A percentile compares a stretch with the other conserved stretches of the same genome.
Evolutionary conservation across 2,888 invertebrate species (phyloP).

Genomic region (Leucoptera coffeella): DNA sequence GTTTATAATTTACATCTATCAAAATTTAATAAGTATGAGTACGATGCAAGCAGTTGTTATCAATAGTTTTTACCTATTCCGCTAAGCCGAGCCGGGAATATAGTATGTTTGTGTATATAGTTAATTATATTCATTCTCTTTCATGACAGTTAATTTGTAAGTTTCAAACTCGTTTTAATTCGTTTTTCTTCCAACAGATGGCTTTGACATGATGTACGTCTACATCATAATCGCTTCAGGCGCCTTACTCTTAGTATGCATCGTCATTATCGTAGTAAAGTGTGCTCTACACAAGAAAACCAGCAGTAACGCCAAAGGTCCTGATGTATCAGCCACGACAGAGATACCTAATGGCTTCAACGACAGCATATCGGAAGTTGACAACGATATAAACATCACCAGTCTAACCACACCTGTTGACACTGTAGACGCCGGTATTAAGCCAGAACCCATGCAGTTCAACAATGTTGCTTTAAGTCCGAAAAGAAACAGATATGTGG

Average conservation of each 20-base stretch:
- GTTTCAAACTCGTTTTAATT: too few species aligned
- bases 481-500: slow-evolving; percentile 44
- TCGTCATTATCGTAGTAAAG: slow-evolving; percentile 64
- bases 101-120: too few species aligned
- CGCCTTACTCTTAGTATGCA: slow-evolving; percentile 64
- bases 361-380: slow-evolving; percentile 81
- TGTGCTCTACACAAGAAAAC: slow-evolving; percentile 63
- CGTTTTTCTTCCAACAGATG: slow-evolving; percentile 49
- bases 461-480: slow-evolving; percentile 36
- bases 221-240: slow-evolving; percentile 76
- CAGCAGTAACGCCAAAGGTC: slow-evolving; percentile 60
- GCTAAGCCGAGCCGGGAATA: too few species aligned
- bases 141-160: too few species aligned
- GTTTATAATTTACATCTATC: too few species aligned
- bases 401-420: slow-evolving; percentile 60
- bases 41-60: too few species aligned
- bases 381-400: slow-evolving; percentile 71
- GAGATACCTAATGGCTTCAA: slow-evolving; percentile 76
- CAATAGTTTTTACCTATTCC: too few species aligned
- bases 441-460: slow-evolving; percentile 36
- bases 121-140: too few species aligned
- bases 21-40: too few species aligned
- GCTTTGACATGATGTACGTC: slow-evolving; percentile 73
- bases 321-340: slow-evolving; percentile 65
- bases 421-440: slow-evolving; percentile 31